Conservation (phyloP, 2,888 invertebrate species). For the Nebria brevicollis region DNA sequence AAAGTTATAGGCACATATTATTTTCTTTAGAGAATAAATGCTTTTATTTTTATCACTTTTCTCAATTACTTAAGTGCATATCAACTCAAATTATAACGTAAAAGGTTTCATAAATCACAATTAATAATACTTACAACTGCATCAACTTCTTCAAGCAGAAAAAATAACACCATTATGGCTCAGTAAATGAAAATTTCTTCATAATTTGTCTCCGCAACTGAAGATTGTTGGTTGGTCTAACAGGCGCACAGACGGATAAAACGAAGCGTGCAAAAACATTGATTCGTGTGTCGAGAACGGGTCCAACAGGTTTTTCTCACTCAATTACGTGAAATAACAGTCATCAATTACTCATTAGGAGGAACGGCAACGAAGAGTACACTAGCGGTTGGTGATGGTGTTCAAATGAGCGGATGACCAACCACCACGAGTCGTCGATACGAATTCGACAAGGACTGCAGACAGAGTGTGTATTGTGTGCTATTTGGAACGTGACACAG, state of each 20-base stretch:
- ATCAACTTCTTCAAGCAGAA: neutral
- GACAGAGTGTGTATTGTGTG: neutral
- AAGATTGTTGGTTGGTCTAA: neutral
- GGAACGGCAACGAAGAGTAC: neutral
- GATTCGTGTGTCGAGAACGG: conserved; percentile 5
- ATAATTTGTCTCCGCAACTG: neutral
- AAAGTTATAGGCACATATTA: too few relatives aligned
- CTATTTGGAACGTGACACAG: neutral
- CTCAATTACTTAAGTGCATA: neutral
- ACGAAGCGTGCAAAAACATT: neutral
- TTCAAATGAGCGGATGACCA: neutral
- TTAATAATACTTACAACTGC: neutral
- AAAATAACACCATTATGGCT: neutral
- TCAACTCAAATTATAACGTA: neutral
- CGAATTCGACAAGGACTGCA: neutral
- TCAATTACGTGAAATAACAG: conserved; percentile 19
- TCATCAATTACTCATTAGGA: conserved; percentile 23
- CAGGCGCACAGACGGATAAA: neutral
- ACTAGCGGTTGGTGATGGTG: neutral
- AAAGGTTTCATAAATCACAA: neutral
- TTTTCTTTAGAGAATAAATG: too few relatives aligned
- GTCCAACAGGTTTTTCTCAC: conserved; percentile 18
- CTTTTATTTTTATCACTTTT: too few relatives aligned
- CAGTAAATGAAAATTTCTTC: conserved; percentile 3
- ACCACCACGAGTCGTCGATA: neutral